Conservation (phyloP, 2,888 invertebrate genomes). For the Linnaemya tessellans region DNA sequence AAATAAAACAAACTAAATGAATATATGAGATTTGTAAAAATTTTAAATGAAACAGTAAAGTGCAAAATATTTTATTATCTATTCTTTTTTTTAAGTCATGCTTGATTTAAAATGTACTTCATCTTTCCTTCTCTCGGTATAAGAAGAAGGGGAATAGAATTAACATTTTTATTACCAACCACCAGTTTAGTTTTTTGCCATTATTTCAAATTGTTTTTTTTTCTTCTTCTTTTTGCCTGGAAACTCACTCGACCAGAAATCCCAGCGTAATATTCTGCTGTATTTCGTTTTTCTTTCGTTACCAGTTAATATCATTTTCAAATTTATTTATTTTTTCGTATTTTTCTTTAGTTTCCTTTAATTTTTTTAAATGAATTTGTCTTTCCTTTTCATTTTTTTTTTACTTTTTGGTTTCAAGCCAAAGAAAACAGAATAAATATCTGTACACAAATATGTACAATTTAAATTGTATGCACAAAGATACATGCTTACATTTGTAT, state of each 20-base stretch:
- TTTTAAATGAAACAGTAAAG: constrained; percentile 6
- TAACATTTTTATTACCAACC: constrained; percentile 24
- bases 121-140: not conserved
- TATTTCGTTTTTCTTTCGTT: constrained; percentile 41
- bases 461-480: too few species aligned
- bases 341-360: constrained; percentile 55
- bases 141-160: constrained; percentile 5
- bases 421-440: constrained; percentile 7
- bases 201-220: constrained; percentile 22
- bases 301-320: constrained; percentile 51
- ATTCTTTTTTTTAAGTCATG: constrained; percentile 27
- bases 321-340: constrained; percentile 5
- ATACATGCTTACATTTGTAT: not conserved
- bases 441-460: not conserved
- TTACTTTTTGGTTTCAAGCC: not conserved
- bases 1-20: constrained; percentile 34
- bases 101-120: constrained; percentile 38
- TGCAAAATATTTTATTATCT: not conserved
- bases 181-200: constrained; percentile 52
- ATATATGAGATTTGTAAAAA: constrained; percentile 29
- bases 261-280: constrained; percentile 65
- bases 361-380: constrained; percentile 12
- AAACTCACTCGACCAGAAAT: constrained; percentile 71
- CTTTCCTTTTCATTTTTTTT: constrained; percentile 20
- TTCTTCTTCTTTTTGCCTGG: constrained; percentile 46